Conservation (phyloP, 2,888 invertebrate genomes). For the Temnothorax rugatulus region DNA sequence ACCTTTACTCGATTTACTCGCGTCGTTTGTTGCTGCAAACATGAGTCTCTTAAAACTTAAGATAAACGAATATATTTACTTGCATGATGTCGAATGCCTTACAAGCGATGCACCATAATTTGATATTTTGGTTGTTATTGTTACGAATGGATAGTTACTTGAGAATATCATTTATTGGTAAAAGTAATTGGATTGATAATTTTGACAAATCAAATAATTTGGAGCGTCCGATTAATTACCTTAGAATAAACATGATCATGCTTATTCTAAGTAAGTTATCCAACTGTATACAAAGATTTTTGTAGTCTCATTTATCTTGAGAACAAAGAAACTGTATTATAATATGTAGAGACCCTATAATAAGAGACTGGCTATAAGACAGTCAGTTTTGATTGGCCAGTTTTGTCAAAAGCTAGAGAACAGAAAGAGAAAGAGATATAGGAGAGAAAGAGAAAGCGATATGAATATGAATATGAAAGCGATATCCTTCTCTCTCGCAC, state of each 20-base stretch:
- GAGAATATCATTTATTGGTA: neutral
- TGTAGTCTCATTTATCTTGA: neutral
- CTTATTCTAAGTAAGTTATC: neutral
- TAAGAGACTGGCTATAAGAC: no score
- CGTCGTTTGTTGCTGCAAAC: conserved; percentile 36
- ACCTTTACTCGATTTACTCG: conserved; percentile 54
- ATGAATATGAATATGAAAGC: no score
- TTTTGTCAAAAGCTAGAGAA: no score
- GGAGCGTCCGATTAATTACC: neutral
- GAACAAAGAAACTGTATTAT: conserved; percentile 1
- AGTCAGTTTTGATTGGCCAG: no score
- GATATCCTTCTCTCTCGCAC: no score
- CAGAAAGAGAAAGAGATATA: no score
- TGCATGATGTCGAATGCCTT: neutral
- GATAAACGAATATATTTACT: conserved; percentile 18
- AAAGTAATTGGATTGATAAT: neutral
- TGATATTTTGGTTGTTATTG: neutral
- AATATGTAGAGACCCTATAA: neutral
- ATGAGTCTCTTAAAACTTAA: conserved; percentile 18
- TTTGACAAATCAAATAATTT: conserved; percentile 8
- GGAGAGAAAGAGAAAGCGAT: no score
- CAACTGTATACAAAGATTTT: neutral
- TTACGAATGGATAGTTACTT: neutral
- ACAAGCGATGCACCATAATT: neutral
- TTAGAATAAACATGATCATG: neutral